Conservation (phyloP, 2,113 vertebrate genomes). For the Chitala chitala region DNA sequence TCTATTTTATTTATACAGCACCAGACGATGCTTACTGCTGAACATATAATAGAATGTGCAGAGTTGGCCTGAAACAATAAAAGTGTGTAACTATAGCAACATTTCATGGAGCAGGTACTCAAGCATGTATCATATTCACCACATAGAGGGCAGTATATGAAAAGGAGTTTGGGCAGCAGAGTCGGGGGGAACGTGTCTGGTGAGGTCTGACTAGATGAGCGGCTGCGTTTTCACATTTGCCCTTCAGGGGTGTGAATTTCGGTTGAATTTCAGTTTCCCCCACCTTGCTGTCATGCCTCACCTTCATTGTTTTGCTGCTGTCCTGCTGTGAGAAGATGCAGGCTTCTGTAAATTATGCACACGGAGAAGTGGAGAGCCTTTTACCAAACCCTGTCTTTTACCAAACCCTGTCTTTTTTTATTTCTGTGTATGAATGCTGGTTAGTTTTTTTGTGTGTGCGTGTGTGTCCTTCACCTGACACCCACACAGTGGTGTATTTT, state of each 20-base stretch:
- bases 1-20: no score
- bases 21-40: no score
- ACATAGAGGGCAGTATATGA: conserved; percentile 28
- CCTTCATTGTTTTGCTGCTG: neutral
- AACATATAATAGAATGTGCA: neutral
- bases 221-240: neutral
- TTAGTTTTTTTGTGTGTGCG: neutral
- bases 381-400: no score
- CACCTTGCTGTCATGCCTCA: neutral
- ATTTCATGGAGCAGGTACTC: no score
- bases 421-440: neutral
- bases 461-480: no score
- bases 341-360: neutral
- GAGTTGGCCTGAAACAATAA: neutral
- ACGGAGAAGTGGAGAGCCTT: neutral
- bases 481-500: no score
- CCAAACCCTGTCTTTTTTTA: no score
- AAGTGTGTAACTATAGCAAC: neutral
- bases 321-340: neutral
- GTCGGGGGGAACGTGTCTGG: neutral
- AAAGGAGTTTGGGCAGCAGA: neutral
- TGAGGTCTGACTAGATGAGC: neutral
- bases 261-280: neutral
- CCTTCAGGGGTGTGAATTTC: neutral
- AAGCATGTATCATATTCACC: conserved; percentile 16